These are phyloP conservation scores for Columba janthina DNA, from an alignment of 2,113 vertebrate genomes.

Conservation along the genomic window DNA sequence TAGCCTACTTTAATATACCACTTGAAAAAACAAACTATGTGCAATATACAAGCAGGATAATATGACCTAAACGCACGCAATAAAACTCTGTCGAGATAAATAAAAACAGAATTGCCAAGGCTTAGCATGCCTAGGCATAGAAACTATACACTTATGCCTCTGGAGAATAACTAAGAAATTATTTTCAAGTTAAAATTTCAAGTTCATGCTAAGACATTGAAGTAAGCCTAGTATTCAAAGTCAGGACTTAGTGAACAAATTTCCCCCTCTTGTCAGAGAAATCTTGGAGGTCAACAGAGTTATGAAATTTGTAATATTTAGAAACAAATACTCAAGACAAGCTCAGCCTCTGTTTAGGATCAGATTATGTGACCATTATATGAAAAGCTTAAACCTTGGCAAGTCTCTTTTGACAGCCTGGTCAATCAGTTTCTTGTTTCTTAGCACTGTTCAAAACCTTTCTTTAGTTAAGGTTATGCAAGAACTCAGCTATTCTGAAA, in stretches of 20 bases:
- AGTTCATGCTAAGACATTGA: neutral
- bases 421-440: neutral
- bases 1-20: slow-evolving; percentile 41
- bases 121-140: slow-evolving; percentile 56
- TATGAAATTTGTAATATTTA: neutral
- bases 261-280: neutral
- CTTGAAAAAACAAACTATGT: slow-evolving; percentile 62
- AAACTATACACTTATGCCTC: slow-evolving; percentile 1
- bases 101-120: slow-evolving; percentile 60
- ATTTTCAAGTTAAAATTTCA: slow-evolving; percentile 35
- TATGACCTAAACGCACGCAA: slow-evolving; percentile 53
- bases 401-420: neutral
- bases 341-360: neutral
- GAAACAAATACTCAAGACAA: neutral
- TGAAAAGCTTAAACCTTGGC: neutral
- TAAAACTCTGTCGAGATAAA: slow-evolving; percentile 58
- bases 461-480: neutral
- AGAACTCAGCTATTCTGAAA: neutral
- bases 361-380: neutral
- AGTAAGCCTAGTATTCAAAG: neutral
- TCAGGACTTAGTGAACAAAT: neutral
- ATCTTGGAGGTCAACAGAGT: neutral
- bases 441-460: neutral
- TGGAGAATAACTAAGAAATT: slow-evolving; percentile 55
- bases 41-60: slow-evolving; percentile 43